Evolutionary conservation across 2,888 invertebrate species (phyloP), one percentile per base, ranked within the genome.

Genomic region (Ctenicera cuprea): DNA sequence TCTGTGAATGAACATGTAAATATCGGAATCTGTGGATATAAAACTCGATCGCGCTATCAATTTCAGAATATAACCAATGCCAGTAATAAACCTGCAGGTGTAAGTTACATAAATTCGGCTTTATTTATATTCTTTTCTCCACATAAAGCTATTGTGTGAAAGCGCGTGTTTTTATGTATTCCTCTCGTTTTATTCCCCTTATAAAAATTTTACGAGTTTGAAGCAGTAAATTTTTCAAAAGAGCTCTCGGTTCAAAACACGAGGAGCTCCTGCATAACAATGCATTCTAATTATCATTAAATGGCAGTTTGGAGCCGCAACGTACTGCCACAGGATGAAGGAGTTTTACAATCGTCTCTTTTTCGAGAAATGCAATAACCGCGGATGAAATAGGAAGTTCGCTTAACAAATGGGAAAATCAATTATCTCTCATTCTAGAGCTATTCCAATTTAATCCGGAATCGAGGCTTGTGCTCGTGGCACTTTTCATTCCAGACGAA

Each of bases 371-470:
- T 41, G 65, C 65, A 66, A 66, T 66, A 66, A 66, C 65, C 65
- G 45, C 65, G 33, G 22, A 52, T 62, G 62, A 45, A 62, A 62
- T 62, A 62, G 43, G 45, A 62, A 62, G 62, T 38, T 52, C 68
- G 22, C 26, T 68, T 57, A 37, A 48, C 68, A 61, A 68, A 68
- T 59, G 59, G 57, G 37, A 61, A 68, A 68, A 68, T 68, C 59
- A 68, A 68, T 68, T 68, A 68, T 59, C 43, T 11, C 5, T 45
- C 68, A 61, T 48, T 61, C 48, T 18, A 30, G 16, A 41, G 59
- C 59, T 38, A 48, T 68, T 68, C 59, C 59, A 68, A 68, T 68
- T 68, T 68, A 68, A 59, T 68, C 48, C 59, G 61, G 48, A 37
- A 61, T 50, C 48, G 59, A 30, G 37, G 62, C 62, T 18, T 30